A percentile compares a stretch with the other conserved stretches of the same genome.
These are phyloP conservation scores for Protobothrops mucrosquamatus DNA, from an alignment of 2,113 vertebrate genomes.

Conservation along the genomic window DNA sequence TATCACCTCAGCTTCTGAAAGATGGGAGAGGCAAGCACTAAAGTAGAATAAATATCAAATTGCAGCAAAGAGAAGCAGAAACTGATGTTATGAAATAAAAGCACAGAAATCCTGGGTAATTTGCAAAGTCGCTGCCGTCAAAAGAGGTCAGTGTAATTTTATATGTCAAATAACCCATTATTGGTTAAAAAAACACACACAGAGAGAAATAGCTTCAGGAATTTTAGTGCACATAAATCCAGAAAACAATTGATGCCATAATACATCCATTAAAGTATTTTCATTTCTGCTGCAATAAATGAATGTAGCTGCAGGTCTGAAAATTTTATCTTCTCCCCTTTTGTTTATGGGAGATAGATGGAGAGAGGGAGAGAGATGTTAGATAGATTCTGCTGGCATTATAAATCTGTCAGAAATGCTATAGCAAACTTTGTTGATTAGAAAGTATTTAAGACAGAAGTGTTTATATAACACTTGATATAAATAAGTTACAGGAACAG, in stretches of 20 bases:
- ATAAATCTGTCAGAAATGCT: neutral
- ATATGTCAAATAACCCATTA: neutral
- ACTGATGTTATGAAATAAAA: neutral
- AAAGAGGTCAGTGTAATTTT: neutral
- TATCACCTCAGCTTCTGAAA: neutral
- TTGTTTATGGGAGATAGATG: neutral
- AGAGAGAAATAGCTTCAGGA: neutral
- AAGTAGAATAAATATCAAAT: neutral
- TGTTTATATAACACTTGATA: neutral
- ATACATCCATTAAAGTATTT: neutral
- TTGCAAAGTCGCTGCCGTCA: neutral
- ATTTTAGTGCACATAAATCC: neutral
- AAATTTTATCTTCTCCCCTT: neutral
- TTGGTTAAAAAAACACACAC: neutral
- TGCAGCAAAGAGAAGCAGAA: neutral
- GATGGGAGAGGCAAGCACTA: neutral
- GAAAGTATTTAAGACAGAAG: neutral
- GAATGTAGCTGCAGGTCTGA: neutral
- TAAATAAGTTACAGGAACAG: neutral
- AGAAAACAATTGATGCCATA: neutral
- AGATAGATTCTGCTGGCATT: neutral
- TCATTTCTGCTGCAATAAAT: neutral
- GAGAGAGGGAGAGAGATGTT: neutral
- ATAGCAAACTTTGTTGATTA: neutral
- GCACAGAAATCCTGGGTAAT: neutral